Base-by-base conservation (phyloP, 2,113 vertebrate species). In the Pedionomus torquatus region DNA sequence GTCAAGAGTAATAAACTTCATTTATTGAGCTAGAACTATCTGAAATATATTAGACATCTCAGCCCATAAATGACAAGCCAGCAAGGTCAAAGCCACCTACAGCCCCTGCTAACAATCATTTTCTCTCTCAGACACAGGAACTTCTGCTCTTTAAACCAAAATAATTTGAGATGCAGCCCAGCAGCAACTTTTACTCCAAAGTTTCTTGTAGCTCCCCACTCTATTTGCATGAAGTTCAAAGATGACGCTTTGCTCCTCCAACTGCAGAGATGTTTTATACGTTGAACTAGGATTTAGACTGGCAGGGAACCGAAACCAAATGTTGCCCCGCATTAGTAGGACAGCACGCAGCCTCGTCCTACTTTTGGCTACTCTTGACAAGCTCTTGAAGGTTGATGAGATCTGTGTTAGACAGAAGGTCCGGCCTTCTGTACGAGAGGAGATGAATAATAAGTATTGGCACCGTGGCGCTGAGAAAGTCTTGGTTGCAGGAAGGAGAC, bases 371-470 rank as follows among this genome's bases (percentile, higher is more conserved):
- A 52, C 63, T 95, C 76, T 35, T 91, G 89, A 76, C 33, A 23
- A 52, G 80, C 61, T 96, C 83, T n/a, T 55, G 96, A 51, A 90
- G 94, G 76, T 76, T 86, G 83, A 35, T 41, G 76, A 25, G 77
- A 80, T 72, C 35, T 49, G 69, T 41, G 83, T 52, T 63, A 85
- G 95, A 71, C 86, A 95, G 91, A 86, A 96, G 90, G 87, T 49
- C 87, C 90, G 58, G 78, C 90, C 95, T 71, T 88, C 51, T 94
- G 90, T 2, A 78, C 44, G 4, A 23, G 75, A 49, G n/a, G 49
- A 39, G 75, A 57, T n/a, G 87, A 55, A 60, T 88, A 82, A 88
- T 49, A 24, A 78, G 75, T 11, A 28, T 2, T 93, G 90, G 93
- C 95, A 94, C n/a, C 0, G 5, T 5, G 46, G 87, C 83, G 63